Evolutionary conservation across 2,888 invertebrate species (phyloP), one percentile per base, ranked within the genome.

Genomic region (Himalopsyche japonica): DNA sequence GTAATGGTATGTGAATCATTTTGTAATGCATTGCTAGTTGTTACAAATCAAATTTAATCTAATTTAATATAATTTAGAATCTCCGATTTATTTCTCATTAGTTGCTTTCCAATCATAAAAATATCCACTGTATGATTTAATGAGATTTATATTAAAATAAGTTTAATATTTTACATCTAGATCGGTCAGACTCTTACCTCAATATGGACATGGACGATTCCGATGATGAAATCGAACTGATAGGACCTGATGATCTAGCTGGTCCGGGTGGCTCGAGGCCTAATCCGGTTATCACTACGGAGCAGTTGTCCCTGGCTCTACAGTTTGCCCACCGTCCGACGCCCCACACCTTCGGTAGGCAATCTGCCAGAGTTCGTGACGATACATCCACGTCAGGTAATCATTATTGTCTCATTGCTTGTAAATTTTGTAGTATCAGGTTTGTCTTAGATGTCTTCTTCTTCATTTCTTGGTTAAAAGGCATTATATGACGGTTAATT

Each of bases 231-330:
- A 82, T 82, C 6, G 86, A 80, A 30, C 77, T 82, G 30, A 80
- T 81, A 15, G 86, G 80, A 20, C 78, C 76, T 5, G 79, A 37
- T 88, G 93, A 90, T 82, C 92, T 91, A 84, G 92, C 91, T 86
- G 92, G 89, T 0, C 89, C 34, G 80, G 30, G 8, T 83, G 85
- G 34, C 79, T 47, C 18, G 47, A 78, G n/a, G 88, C 88, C 3
- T 91, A 93, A 88, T 90, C 92, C 86, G 88, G 91, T 83, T 88
- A 96, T 96, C 85, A 96, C 96, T 20, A 93, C 95, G 32, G 95
- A 95, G 49, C 96, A 96, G 88, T 90, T 97, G 6, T 94, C 95
- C 3, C 95, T 95, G 8, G 96, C 96, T 8, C 90, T 97, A 77
- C 95, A 95, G 88, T 94, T 94, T 30, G 85, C 85, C 3, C 57